These are phyloP conservation scores for Promerops cafer DNA, from an alignment of 2,113 vertebrate species.

Conservation along the genomic window DNA sequence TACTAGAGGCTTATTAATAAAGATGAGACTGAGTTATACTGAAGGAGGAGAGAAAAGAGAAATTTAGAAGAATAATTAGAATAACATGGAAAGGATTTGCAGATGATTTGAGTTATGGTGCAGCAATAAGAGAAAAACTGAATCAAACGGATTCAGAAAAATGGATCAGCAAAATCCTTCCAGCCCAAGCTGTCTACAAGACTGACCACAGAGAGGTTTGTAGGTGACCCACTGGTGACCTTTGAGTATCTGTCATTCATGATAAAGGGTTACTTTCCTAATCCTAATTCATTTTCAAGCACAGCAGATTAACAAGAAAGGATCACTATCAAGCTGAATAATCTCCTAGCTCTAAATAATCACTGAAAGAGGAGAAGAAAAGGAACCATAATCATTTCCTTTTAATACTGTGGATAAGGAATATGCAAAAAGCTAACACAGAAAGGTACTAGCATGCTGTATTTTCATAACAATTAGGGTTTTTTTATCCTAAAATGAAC, in stretches of 20 bases:
- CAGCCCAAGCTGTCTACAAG: neutral
- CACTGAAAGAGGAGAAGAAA: neutral
- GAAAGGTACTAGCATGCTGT: neutral
- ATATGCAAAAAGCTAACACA: neutral
- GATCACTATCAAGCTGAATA: neutral
- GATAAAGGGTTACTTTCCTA: neutral
- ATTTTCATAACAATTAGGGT: neutral
- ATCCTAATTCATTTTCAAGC: conserved; percentile 20
- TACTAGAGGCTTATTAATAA: neutral
- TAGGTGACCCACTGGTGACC: neutral
- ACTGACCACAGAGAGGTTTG: neutral
- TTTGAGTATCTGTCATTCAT: neutral
- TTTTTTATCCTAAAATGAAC: neutral
- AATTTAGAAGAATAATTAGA: neutral
- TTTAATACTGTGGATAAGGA: neutral
- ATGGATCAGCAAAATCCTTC: neutral
- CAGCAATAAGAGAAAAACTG: neutral
- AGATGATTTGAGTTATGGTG: neutral
- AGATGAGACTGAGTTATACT: neutral
- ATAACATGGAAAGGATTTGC: neutral
- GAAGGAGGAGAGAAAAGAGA: neutral
- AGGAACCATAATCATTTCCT: neutral
- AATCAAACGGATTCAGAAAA: neutral
- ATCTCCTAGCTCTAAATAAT: conserved; percentile 12
- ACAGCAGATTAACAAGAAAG: conserved; percentile 6